Evolutionary conservation across 2,888 invertebrate species (phyloP), one percentile per base, ranked within the genome.

Genomic region (Latrodectus elegans): DNA sequence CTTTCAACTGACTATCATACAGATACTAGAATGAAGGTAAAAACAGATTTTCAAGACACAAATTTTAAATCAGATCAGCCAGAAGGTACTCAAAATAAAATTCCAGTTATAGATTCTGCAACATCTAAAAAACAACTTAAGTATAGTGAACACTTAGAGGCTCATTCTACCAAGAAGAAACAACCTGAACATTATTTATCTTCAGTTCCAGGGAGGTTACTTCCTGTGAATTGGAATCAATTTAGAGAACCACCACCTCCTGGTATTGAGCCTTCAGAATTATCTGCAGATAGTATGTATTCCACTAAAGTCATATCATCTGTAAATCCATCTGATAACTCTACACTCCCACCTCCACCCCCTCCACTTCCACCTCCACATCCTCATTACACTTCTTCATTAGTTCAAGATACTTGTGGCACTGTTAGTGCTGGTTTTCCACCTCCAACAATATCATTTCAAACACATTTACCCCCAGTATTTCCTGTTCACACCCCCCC

Each of bases 171-270:
- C 51, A 26, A 52, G 26, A 17, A 71, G 8, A 51, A 82, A n/a
- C 49, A 49, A 53, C 4, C 55, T 14, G 22, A 17, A 10, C 14
- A 6, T 38, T 51, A 6, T 86, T 15, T 65, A 53, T n/a, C 60
- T 64, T 53, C 70, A 55, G 55, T 52, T 26, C 12, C n/a, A 51
- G 49, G n/a, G 26, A 60, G 76, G 12, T 11, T 74, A 22, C 22
- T 67, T 8, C 9, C 49, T 71, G n/a, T 65, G 17, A 51, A 17
- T 22, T 88, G 88, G 84, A 81, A 22, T 74, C 49, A 64, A 14
- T 74, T 55, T 38, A n/a, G 67, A 70, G 84, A 88, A 51, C 88
- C 84, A 68, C 81, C 84, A 14, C 88, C 88, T 14, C 81, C 88
- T 15, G 88, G 88, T 26, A 64, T 88, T 68, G 84, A 88, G 38